A percentile compares a stretch with the other conserved stretches of the same genome.
Conservation (phyloP, 2,888 invertebrate species). For the Lordiphosa fenestrarum region DNA sequence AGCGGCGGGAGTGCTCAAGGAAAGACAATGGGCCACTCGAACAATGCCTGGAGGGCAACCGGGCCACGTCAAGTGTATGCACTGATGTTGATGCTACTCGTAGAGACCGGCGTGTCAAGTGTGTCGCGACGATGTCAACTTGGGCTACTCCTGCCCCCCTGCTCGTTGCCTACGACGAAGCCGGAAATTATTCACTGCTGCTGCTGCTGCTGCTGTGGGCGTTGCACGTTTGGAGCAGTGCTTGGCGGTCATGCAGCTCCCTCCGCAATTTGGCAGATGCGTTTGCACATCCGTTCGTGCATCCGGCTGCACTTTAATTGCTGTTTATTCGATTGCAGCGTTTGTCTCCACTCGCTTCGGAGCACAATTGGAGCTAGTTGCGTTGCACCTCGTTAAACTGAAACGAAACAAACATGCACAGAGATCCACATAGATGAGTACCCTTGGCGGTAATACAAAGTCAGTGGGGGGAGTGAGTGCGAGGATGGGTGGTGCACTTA, state of each 20-base stretch:
- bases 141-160: background rate
- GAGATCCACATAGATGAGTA: too few species aligned
- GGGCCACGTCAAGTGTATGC: conserved; percentile 8
- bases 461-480: too few species aligned
- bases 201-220: conserved; percentile 1
- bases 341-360: conserved; percentile 8
- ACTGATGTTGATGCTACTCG: conserved; percentile 8
- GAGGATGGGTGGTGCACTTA: too few species aligned
- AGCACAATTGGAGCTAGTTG: conserved; percentile 11
- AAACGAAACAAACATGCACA: conserved; percentile 1
- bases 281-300: conserved; percentile 19
- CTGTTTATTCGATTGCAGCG: conserved; percentile 19
- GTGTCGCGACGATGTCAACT: conserved; percentile 3
- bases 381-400: conserved; percentile 11
- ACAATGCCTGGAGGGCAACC: conserved; percentile 5
- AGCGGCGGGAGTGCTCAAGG: conserved; percentile 3
- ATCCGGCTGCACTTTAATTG: conserved; percentile 20
- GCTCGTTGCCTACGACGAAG: conserved; percentile 4
- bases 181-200: conserved; percentile 17
- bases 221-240: background rate
- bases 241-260: conserved; percentile 3
- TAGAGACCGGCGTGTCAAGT: conserved; percentile 8
- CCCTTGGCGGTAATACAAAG: too few species aligned
- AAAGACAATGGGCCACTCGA: conserved; percentile 10
- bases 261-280: conserved; percentile 15